Conservation (phyloP, 2,888 invertebrate genomes). For the Sclerodermus sp. region DNA sequence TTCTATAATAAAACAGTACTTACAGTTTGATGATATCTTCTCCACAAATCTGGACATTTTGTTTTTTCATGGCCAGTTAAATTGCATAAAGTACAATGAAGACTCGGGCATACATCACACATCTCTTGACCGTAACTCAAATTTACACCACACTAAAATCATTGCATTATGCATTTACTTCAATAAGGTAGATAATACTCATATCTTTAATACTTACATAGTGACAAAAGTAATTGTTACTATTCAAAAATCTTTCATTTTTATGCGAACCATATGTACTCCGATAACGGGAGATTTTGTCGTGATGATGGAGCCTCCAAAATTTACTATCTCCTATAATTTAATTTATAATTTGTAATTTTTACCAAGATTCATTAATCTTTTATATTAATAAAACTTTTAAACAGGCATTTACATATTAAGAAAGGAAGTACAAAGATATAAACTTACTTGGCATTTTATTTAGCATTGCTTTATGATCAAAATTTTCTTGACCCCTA, state of each 20-base stretch:
- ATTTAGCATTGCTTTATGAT: slow-evolving; percentile 62
- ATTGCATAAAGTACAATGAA: slow-evolving; percentile 66
- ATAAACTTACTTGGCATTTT: slow-evolving; percentile 68
- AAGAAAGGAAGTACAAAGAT: slow-evolving; percentile 5
- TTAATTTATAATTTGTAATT: no score
- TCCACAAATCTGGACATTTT: slow-evolving; percentile 75
- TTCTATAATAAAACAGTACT: slow-evolving; percentile 28
- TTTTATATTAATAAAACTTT: no score
- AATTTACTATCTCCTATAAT: no score
- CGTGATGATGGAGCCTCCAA: no score
- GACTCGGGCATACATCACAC: slow-evolving; percentile 61
- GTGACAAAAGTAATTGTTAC: no score
- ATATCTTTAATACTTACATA: no score
- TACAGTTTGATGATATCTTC: slow-evolving; percentile 75
- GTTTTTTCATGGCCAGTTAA: slow-evolving; percentile 65
- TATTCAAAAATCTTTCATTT: no score
- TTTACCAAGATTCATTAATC: not conserved
- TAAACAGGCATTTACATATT: not conserved
- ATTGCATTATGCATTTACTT: slow-evolving; percentile 22
- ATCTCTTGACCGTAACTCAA: no score
- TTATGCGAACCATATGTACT: no score
- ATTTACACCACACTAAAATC: slow-evolving; percentile 67
- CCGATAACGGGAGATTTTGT: no score
- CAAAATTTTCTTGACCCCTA: slow-evolving; percentile 68
- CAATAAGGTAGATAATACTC: not conserved